Conservation (phyloP, 2,888 invertebrate genomes). For the Drosophila villosipedis region DNA sequence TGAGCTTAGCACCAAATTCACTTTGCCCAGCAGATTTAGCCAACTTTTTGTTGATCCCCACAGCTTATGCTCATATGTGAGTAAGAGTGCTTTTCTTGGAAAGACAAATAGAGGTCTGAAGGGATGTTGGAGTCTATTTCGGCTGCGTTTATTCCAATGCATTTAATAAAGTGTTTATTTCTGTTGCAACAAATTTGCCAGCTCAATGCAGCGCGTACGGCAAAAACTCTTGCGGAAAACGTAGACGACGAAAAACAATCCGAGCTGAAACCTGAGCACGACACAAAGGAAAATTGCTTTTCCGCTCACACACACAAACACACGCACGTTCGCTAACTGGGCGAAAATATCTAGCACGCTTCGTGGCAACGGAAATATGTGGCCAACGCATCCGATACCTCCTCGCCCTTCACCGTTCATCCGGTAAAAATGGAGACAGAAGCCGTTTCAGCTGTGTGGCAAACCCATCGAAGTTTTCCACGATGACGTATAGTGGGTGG, state of each 20-base stretch:
- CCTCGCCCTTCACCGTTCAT: background rate
- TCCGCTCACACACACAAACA: slow-evolving; percentile 64
- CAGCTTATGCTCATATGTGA: slow-evolving; percentile 54
- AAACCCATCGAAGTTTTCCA: slow-evolving; percentile 70
- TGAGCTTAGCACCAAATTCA: slow-evolving; percentile 77
- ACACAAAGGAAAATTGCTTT: slow-evolving; percentile 82
- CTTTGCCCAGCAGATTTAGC: slow-evolving; percentile 49
- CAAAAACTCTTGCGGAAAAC: slow-evolving; percentile 47
- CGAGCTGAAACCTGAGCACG: slow-evolving; percentile 75
- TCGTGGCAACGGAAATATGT: slow-evolving; percentile 75
- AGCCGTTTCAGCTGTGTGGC: slow-evolving; percentile 41
- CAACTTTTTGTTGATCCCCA: slow-evolving; percentile 51
- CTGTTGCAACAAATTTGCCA: slow-evolving; percentile 79
- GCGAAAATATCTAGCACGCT: slow-evolving; percentile 76
- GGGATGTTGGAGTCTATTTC: slow-evolving; percentile 11
- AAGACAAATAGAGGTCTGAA: slow-evolving; percentile 42
- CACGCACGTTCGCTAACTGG: slow-evolving; percentile 28
- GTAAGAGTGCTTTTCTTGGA: slow-evolving; percentile 19
- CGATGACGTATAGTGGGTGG: slow-evolving; percentile 63
- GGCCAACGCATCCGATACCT: slow-evolving; percentile 56
- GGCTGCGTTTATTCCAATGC: slow-evolving; percentile 78
- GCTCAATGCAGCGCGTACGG: slow-evolving; percentile 59
- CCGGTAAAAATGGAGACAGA: slow-evolving; percentile 30
- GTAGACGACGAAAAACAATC: slow-evolving; percentile 68
- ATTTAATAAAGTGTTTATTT: slow-evolving; percentile 83